Percentiles rank a stretch among this genome's conserved stretches.
These are phyloP conservation scores for Scomber colias DNA, from an alignment of 2,113 vertebrate genomes.

Conservation along the genomic window DNA sequence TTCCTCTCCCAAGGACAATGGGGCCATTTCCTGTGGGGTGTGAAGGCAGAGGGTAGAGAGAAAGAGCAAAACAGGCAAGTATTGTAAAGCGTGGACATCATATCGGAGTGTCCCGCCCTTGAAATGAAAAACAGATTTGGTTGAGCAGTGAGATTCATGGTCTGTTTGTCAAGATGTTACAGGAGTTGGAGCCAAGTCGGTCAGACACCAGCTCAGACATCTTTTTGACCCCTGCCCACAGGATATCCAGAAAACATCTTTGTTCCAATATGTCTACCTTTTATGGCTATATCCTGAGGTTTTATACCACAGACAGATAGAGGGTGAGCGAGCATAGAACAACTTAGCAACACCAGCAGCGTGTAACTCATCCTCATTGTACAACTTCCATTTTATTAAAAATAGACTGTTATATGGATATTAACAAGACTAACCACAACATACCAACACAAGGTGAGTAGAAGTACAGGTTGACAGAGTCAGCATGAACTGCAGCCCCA, in stretches of 20 bases:
- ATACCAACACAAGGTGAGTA: slow-evolving; percentile 14
- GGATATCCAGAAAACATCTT: slow-evolving; percentile 3
- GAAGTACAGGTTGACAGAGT: slow-evolving; percentile 23
- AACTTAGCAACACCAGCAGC: background rate
- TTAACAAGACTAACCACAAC: background rate
- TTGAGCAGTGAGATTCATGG: slow-evolving; percentile 45
- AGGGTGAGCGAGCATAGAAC: background rate
- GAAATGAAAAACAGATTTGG: slow-evolving; percentile 50
- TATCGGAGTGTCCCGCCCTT: slow-evolving; percentile 50
- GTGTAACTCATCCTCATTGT: background rate
- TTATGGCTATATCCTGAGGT: background rate
- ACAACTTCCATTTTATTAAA: too few relatives aligned
- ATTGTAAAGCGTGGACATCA: slow-evolving; percentile 71
- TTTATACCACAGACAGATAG: background rate
- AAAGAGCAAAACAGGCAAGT: slow-evolving; percentile 56
- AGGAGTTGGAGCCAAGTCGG: background rate
- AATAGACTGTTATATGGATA: background rate
- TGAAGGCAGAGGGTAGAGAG: slow-evolving; percentile 7
- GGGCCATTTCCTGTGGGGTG: slow-evolving; percentile 71
- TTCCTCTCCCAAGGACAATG: slow-evolving; percentile 80
- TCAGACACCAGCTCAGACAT: slow-evolving; percentile 22
- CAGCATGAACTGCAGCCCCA: slow-evolving; percentile 23
- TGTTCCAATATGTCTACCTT: background rate
- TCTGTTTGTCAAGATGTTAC: slow-evolving; percentile 40
- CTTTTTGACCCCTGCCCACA: slow-evolving; percentile 1